A percentile compares a stretch with the other conserved stretches of the same genome.
phyloP scores from a whole-genome alignment of 1,140 invertebrate species.

The Holcopasites calliopsidis region DNA sequence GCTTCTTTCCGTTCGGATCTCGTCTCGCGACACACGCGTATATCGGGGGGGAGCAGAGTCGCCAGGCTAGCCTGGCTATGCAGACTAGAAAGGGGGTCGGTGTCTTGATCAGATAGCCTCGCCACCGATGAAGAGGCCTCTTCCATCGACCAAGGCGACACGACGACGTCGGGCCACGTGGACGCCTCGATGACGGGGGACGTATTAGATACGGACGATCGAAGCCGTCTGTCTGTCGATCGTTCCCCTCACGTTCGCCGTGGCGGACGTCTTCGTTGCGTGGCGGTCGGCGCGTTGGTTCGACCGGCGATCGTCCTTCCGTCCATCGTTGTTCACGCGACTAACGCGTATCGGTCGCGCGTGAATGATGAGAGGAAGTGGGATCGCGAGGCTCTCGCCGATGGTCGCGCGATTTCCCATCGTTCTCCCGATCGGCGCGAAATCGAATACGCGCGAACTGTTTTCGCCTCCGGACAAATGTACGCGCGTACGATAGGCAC shows the following conservation, averaged over 20 bases:
- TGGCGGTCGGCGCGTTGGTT: not conserved
- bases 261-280: not conserved
- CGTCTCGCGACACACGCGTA: not conserved
- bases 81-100: not conserved
- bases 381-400: not conserved
- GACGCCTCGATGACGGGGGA: conserved; percentile 14
- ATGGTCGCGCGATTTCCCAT: conserved; percentile 11
- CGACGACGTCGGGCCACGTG: not conserved
- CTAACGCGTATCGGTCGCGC: not conserved
- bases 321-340: not conserved
- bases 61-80: not conserved
- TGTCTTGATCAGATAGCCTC: not conserved
- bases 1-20: conserved; percentile 22
- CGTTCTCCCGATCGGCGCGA: conserved; percentile 45
- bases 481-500: conserved; percentile 34
- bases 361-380: not conserved
- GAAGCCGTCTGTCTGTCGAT: not conserved
- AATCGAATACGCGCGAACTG: no score
- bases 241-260: not conserved
- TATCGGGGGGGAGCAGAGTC: not conserved
- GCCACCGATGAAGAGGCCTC: no score
- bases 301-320: no score
- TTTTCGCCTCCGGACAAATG: conserved; percentile 63
- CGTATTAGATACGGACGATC: not conserved
- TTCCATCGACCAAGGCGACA: not conserved